phyloP scores from a whole-genome alignment of 35 echinoderm and acorn worm species.

The Ophioderma brevispina region DNA sequence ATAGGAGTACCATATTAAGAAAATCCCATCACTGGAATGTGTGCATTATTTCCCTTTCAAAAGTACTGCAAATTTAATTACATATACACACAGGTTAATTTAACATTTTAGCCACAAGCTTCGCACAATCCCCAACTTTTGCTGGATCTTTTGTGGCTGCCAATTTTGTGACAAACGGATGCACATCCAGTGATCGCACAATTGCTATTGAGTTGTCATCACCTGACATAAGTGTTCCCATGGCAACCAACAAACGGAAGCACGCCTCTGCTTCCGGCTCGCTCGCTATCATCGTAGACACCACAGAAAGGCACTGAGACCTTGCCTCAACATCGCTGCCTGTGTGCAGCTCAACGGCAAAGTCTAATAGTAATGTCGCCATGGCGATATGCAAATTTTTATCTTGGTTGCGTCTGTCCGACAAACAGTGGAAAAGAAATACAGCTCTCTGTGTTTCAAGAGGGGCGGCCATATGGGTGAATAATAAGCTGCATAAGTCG shows the following conservation, averaged over 20 bases:
- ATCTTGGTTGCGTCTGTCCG: conserved; percentile 14
- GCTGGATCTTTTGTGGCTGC: conserved; percentile 32
- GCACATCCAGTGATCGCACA: conserved; percentile 66
- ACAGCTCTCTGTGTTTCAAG: conserved; percentile 31
- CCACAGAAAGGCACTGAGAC: conserved; percentile 65
- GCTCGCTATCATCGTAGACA: conserved; percentile 21
- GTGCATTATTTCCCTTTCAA: too few relatives aligned
- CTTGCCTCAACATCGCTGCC: conserved; percentile 57
- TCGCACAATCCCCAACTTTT: conserved; percentile 87
- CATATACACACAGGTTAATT: too few relatives aligned
- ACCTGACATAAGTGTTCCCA: conserved; percentile 63
- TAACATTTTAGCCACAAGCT: conserved; percentile 51
- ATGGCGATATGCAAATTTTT: conserved; percentile 81
- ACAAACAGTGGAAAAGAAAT: conserved; percentile 11
- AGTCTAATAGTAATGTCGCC: conserved; percentile 80
- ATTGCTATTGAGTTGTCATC: conserved; percentile 87
- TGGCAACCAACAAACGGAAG: conserved; percentile 77
- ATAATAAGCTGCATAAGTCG: conserved; percentile 80
- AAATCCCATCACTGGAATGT: too few relatives aligned
- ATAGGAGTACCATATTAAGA: too few relatives aligned
- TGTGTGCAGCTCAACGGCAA: conserved; percentile 28
- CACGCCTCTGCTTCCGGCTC: conserved; percentile 79
- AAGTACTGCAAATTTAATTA: too few relatives aligned
- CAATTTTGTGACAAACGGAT: conserved; percentile 34
- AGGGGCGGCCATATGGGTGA: conserved; percentile 40